Conservation (phyloP, 2,113 vertebrate genomes). For the Chaetops frenatus region DNA sequence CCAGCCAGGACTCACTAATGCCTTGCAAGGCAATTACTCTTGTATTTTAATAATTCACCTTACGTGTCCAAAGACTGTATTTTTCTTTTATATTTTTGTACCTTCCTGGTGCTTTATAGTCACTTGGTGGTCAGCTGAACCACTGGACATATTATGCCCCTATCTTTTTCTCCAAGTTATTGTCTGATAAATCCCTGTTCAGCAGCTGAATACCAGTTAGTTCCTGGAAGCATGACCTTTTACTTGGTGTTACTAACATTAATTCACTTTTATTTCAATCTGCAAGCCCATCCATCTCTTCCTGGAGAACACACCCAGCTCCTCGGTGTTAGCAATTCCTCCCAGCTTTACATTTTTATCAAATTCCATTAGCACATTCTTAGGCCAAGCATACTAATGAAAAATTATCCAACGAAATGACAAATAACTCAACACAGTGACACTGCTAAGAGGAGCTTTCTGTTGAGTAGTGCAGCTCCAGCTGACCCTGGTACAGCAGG, state of each 20-base stretch:
- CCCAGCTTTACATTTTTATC: background rate
- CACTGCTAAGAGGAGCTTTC: background rate
- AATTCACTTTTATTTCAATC: slow-evolving; percentile 19
- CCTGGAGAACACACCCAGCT: background rate
- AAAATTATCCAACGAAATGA: background rate
- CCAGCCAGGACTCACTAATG: background rate
- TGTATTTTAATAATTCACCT: background rate
- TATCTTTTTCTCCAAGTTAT: background rate
- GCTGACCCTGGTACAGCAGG: background rate
- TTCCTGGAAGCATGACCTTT: background rate
- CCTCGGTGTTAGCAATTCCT: background rate
- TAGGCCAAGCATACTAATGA: background rate
- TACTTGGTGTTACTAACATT: background rate
- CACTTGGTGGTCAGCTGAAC: background rate
- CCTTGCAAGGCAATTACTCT: background rate
- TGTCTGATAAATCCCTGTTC: background rate
- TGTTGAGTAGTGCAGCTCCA: background rate
- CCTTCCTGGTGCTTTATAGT: background rate
- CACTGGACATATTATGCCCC: background rate
- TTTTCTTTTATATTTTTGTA: background rate
- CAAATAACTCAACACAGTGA: background rate
- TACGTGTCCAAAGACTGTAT: background rate
- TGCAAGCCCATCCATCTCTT: background rate
- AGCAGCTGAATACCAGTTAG: background rate
- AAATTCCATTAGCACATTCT: background rate